phyloP scores from a whole-genome alignment of 2,888 invertebrate genomes.

The Eilema griseolum region DNA sequence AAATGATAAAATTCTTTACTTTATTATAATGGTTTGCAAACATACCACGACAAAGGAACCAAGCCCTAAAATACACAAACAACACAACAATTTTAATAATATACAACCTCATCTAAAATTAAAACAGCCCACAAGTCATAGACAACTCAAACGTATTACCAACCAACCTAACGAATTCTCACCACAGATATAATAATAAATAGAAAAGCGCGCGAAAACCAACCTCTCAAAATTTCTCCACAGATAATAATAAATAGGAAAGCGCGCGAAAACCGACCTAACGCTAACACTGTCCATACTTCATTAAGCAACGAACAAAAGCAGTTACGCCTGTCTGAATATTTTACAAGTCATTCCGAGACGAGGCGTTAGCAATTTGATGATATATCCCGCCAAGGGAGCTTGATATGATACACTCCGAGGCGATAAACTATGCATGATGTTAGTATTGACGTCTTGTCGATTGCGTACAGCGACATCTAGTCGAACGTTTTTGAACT shows the following conservation, averaged over 20 bases:
- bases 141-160: conserved; percentile 26
- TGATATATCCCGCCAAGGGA: conserved; percentile 75
- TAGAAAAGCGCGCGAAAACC: conserved; percentile 48
- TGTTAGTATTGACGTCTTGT: conserved; percentile 71
- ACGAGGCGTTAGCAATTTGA: conserved; percentile 75
- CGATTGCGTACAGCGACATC: conserved; percentile 69
- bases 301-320: conserved; percentile 81
- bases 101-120: conserved; percentile 16
- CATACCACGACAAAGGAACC: neutral
- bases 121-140: conserved; percentile 14
- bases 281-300: conserved; percentile 63
- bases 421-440: conserved; percentile 77
- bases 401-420: conserved; percentile 71
- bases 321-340: conserved; percentile 79
- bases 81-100: conserved; percentile 6
- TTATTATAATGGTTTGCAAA: neutral
- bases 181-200: conserved; percentile 50
- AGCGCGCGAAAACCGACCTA: conserved; percentile 49
- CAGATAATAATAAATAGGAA: conserved; percentile 52
- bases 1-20: neutral
- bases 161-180: conserved; percentile 46
- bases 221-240: conserved; percentile 32
- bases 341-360: conserved; percentile 79
- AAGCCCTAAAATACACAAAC: neutral
- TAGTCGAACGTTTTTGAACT: conserved; percentile 44